Evolutionary conservation across 92 coral and sea anemone genomes (phyloP).

Genomic region (Paragorgia papillata): DNA sequence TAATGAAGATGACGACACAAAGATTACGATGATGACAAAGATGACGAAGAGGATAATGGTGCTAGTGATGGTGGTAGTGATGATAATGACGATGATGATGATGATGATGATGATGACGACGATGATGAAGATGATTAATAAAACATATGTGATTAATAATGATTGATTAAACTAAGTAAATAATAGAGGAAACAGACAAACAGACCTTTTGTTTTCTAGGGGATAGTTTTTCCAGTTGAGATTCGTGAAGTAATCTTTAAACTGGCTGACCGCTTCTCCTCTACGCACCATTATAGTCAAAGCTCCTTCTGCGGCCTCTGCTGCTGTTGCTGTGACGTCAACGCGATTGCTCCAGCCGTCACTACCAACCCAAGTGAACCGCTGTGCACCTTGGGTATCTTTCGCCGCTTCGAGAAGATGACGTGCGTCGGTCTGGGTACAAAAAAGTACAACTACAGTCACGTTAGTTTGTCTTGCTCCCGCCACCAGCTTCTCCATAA

Average conservation of each 20-base stretch:
- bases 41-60: too few relatives aligned
- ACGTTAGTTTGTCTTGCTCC: slow-evolving; percentile 30
- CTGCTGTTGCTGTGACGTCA: slow-evolving; percentile 74
- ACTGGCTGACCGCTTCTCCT: slow-evolving; percentile 61
- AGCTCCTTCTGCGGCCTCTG: slow-evolving; percentile 74
- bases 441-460: slow-evolving; percentile 68
- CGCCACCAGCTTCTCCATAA: neutral
- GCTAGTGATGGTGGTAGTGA: too few relatives aligned
- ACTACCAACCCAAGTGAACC: slow-evolving; percentile 89
- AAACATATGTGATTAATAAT: too few relatives aligned
- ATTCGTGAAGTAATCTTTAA: slow-evolving; percentile 58
- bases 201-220: slow-evolving; percentile 11
- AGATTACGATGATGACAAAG: too few relatives aligned
- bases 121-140: too few relatives aligned
- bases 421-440: slow-evolving; percentile 79
- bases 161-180: too few relatives aligned
- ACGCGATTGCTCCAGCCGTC: slow-evolving; percentile 93
- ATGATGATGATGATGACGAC: too few relatives aligned
- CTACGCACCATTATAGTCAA: slow-evolving; percentile 77
- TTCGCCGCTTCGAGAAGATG: slow-evolving; percentile 77
- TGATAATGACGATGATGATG: too few relatives aligned
- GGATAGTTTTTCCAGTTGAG: slow-evolving; percentile 39
- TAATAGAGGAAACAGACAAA: too few relatives aligned
- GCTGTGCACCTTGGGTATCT: slow-evolving; percentile 51
- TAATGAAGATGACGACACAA: too few relatives aligned